Evolutionary conservation across 2,797 vertebrate genomes (phyloP), one percentile per base, ranked within the genome.

Genomic region (Rhadinocentrus ornatus): DNA sequence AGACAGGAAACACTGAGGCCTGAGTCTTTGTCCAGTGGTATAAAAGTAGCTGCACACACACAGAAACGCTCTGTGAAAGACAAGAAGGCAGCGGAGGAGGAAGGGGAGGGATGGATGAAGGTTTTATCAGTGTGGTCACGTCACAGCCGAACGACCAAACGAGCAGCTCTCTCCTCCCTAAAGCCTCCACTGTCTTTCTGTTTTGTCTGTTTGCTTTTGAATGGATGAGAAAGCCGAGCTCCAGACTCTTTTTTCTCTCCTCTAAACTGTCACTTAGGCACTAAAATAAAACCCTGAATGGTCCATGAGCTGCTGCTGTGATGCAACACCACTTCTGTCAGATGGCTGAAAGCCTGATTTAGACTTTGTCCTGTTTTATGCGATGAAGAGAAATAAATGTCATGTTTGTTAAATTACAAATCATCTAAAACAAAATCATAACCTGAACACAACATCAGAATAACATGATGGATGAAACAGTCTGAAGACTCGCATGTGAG

Each of bases 1-100:
- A 80, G 85, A 89, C 88, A 91, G 91, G 90, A 92, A 91, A 83
- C 84, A 71, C 67, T 62, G 85, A 86, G 77, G 81, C 82, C 81
- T 73, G 59, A 29, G 71, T 77, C 83, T 88, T 89, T 90, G 84
- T 88, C 29, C 55, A 55, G 12, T 22, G 55, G 62, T 56, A 75
- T 77, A 82, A 76, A 85, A 86, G 77, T 80, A 15, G 63, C 60
- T 50, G 62, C 35, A 59, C 41, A 67, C 60, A 82, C 52, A 73
- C 69, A 81, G 65, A 76, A 37, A 62, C 27, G 52, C 54, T 52
- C 59, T 37, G 0, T 71, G 80, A 75, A 76, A 73, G 62, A 65
- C 59, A 62, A 24, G 74, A 67, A 73, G 57, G 41, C 56, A 41
- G 39, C 15, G 13, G 29, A 52, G 35, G 24, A 20, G 56, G 31